Evolutionary conservation across 1,140 invertebrate species (phyloP).

Genomic region (Aphidius gifuensis): DNA sequence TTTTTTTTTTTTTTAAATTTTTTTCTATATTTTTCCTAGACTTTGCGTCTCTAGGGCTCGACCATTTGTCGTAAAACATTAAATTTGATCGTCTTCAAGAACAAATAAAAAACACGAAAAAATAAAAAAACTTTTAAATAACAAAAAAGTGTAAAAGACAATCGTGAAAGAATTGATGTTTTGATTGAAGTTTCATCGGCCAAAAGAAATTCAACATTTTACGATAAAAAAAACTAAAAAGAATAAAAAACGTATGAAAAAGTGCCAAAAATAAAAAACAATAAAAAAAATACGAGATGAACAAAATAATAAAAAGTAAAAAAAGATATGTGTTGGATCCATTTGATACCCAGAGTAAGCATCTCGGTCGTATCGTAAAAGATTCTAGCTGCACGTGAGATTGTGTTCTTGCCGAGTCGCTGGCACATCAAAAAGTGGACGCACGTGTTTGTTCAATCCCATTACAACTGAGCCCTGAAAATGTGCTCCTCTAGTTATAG

Average conservation of each 20-base stretch:
- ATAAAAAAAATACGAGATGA: background rate
- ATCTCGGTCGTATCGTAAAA: constrained; percentile 7
- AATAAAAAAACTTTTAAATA: background rate
- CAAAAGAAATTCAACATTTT: too few species aligned
- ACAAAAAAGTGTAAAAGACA: background rate
- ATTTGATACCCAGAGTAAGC: background rate
- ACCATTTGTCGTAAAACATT: constrained; percentile 14
- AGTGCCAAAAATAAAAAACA: background rate
- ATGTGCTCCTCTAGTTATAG: background rate
- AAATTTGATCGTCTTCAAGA: background rate
- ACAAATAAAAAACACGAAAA: background rate
- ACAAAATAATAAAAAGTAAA: too few species aligned
- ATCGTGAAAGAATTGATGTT: background rate
- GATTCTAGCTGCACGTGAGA: constrained; percentile 3
- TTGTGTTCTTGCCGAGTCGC: background rate
- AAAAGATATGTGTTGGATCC: background rate
- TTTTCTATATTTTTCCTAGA: too few species aligned
- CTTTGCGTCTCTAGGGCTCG: too few species aligned
- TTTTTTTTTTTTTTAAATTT: too few species aligned
- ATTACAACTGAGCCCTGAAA: constrained; percentile 1
- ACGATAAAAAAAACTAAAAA: too few species aligned
- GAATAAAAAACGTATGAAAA: too few species aligned
- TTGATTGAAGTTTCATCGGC: too few species aligned
- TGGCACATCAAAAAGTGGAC: constrained; percentile 9
- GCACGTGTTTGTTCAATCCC: constrained; percentile 8